Base-by-base conservation (phyloP, 2,113 vertebrate genomes). In the Syngnathoides biaculeatus region DNA sequence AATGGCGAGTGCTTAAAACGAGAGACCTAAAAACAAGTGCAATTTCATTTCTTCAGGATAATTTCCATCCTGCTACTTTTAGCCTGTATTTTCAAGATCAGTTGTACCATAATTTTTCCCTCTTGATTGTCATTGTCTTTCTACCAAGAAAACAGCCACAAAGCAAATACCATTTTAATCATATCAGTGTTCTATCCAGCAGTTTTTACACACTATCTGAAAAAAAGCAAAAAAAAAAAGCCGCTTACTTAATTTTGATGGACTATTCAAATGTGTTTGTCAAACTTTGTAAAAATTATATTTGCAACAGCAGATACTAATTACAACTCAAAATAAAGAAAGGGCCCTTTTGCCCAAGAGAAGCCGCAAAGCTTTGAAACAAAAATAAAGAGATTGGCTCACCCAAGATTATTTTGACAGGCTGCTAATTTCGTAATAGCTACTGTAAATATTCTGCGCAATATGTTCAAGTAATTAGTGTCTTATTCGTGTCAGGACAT, bases 1-100 rank as follows among this genome's bases (percentile, higher is more conserved):
- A 71, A 66, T 80, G 80, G 75, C 68, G 72, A 79, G 64, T 73
- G 64, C 53, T 45, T 62, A 14, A 57, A 27, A 30, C 15, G 13
- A 30, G 30, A 65, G 64, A 65, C 53, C 53, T 30, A 68, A 47
- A 65, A 40, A 52, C 22, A 59, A 69, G 14, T 2, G 7, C 26
- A 45, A 62, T 62, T 62, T 62, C 38, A 39, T 40, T 47, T 12
- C 50, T 65, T 26, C 22, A 40, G 20, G n/a, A 63, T 63, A 40
- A 43, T 63, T 63, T 43, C 19, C 22, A 17, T 58, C 26, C 56
- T 60, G 58, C 20, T 38, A 60, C 35, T 39, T 40, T 62, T 10
- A 61, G 13, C 26, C 42, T 42, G 30, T 62, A 22, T 24, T 63
- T 24, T 63, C 35, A 39, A 40, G 11, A n/a, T 50, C 47, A 20